These are phyloP conservation scores for Leptocoma aspasia DNA, from an alignment of 2,113 vertebrate genomes.

Conservation along the genomic window DNA sequence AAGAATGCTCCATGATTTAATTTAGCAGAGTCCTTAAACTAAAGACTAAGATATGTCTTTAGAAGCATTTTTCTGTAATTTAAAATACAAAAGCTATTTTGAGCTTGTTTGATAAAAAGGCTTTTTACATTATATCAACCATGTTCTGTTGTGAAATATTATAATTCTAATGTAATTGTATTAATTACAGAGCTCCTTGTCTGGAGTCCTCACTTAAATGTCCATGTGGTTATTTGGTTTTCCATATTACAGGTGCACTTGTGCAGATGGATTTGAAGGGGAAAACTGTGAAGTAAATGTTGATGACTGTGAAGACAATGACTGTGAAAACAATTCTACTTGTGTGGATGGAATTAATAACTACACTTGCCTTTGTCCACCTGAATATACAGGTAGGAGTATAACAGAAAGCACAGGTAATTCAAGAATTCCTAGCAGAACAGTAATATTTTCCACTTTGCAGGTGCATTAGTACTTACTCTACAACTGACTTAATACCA, in stretches of 20 bases:
- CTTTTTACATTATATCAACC: not conserved
- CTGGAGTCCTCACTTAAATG: not conserved
- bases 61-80: not conserved
- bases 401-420: not conserved
- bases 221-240: not conserved
- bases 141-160: not conserved
- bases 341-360: slow-evolving; percentile 98
- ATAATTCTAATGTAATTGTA: not conserved
- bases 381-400: slow-evolving; percentile 94
- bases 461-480: not conserved
- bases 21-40: not conserved
- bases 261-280: slow-evolving; percentile 95
- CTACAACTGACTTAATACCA: not conserved
- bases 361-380: slow-evolving; percentile 95
- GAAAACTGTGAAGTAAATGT: slow-evolving; percentile 92
- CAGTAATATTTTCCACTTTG: not conserved
- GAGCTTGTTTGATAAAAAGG: not conserved
- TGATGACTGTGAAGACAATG: slow-evolving; percentile 98
- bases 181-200: not conserved
- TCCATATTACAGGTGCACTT: slow-evolving; percentile 83
- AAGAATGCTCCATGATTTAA: not conserved
- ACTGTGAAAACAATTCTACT: slow-evolving; percentile 98
- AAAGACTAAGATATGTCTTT: not conserved
- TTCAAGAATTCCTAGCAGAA: not conserved
- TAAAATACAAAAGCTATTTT: not conserved